Base-by-base conservation (phyloP, 1,140 invertebrate species). In the Vanessa tameamea region DNA sequence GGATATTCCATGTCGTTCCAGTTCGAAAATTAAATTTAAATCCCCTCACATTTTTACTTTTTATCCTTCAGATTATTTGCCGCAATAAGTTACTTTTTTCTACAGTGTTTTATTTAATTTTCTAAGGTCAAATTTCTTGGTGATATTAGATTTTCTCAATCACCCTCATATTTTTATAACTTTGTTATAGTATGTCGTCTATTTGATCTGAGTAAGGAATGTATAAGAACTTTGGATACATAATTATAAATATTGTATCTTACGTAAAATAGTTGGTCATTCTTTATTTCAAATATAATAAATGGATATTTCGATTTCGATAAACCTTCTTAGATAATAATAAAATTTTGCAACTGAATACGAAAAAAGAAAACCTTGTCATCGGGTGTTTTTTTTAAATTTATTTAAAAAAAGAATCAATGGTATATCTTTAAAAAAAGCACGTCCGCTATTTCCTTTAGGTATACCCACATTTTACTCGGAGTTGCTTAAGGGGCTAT, bases 21-120 rank as follows among this genome's bases (percentile, higher is more conserved):
- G 84, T 86, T 87, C 83, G 83, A 86, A 91, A 91, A 91, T 92
- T 91, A 92, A 92, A 91, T 92, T 92, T 89, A 90, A 91, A 88
- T 89, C 91, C 91, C 89, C 88, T 87, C 84, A 84, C 81, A 85
- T 89, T 91, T 89, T 90, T 91, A 78, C 87, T 85, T n/a, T n/a
- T n/a, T n/a, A 85, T 88, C 89, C 89, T 88, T 79, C 77, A 82
- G 90, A 91, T 92, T 91, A 89, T 90, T 84, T 85, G 80, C 75
- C 73, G 83, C 84, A 82, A 87, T 86, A 87, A 88, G 85, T 84
- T 84, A 81, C 82, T 83, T 85, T 85, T 79, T 80, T 79, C 67
- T 73, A 57, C 77, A 68, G 80, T 78, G 68, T 74, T 48, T 79
- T 79, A 79, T 77, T 79, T 72, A 77, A 77, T 79, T 79, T 75